Conservation (phyloP, 2,797 vertebrate genomes). For the Chromobotia macracanthus region DNA sequence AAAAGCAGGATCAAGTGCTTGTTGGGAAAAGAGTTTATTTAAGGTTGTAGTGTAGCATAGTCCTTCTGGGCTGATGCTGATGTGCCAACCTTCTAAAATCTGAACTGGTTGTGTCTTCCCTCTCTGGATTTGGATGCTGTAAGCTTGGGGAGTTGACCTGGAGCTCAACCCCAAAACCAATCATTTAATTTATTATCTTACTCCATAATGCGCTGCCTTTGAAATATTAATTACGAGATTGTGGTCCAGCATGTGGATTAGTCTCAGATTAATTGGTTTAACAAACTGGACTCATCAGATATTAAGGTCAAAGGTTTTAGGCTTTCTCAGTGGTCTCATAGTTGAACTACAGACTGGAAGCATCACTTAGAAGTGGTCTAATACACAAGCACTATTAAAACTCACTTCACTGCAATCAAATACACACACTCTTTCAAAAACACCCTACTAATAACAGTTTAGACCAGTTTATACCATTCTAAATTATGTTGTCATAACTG, state of each 20-base stretch:
- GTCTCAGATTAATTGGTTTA: constrained; percentile 72
- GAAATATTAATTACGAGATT: constrained; percentile 75
- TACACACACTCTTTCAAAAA: constrained; percentile 19
- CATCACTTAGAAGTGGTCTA: constrained; percentile 44
- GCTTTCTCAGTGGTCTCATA: constrained; percentile 48
- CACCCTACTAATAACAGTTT: no score
- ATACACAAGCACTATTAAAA: constrained; percentile 18
- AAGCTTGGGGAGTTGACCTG: constrained; percentile 52
- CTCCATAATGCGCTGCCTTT: constrained; percentile 60
- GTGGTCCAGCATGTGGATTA: constrained; percentile 62
- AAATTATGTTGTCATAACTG: background rate
- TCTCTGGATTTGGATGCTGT: constrained; percentile 38
- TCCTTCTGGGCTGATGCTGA: no score
- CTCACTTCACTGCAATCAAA: constrained; percentile 20
- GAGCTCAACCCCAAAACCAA: constrained; percentile 61
- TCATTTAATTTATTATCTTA: constrained; percentile 62
- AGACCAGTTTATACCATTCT: background rate
- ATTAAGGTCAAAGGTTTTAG: constrained; percentile 73
- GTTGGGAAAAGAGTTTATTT: no score
- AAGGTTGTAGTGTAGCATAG: no score
- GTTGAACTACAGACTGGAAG: constrained; percentile 52
- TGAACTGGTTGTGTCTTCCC: no score
- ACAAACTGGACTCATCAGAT: constrained; percentile 77
- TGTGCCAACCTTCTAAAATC: no score
- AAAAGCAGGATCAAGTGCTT: no score